phyloP scores from a whole-genome alignment of 2,113 vertebrate species.

The Trematocara nigrifrons region DNA sequence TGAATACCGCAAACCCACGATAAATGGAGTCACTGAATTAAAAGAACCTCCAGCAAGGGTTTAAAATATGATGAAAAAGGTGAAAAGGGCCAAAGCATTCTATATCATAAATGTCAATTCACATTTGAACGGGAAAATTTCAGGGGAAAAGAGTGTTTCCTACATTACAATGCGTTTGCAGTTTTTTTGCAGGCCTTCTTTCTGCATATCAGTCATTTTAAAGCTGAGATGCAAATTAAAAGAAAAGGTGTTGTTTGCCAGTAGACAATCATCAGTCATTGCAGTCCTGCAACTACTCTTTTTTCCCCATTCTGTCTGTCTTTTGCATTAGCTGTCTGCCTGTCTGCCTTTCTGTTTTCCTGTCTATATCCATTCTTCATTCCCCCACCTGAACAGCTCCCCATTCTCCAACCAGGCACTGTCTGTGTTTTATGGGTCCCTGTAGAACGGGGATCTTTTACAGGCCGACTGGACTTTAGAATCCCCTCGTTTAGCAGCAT shows the following conservation, averaged over 20 bases:
- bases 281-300: constrained; percentile 28
- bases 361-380: constrained; percentile 12
- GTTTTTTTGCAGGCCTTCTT: neutral
- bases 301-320: constrained; percentile 30
- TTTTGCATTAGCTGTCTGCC: neutral
- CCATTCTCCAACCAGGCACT: constrained; percentile 45
- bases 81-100: constrained; percentile 1
- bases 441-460: constrained; percentile 69
- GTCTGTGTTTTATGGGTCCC: constrained; percentile 68
- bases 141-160: neutral
- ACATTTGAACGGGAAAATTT: constrained; percentile 8
- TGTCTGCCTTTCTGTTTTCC: constrained; percentile 34
- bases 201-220: neutral
- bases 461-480: constrained; percentile 72
- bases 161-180: neutral
- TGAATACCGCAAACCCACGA: constrained; percentile 89
- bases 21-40: constrained; percentile 92
- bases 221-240: neutral
- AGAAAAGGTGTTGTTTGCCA: neutral
- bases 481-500: constrained; percentile 70
- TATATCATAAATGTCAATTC: constrained; percentile 32
- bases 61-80: constrained; percentile 26
- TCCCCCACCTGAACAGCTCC: constrained; percentile 5
- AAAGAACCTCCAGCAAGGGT: constrained; percentile 70
- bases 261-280: neutral